These are phyloP conservation scores for Schizaphis graminum DNA, from an alignment of 2,888 invertebrate genomes.

Conservation along the genomic window DNA sequence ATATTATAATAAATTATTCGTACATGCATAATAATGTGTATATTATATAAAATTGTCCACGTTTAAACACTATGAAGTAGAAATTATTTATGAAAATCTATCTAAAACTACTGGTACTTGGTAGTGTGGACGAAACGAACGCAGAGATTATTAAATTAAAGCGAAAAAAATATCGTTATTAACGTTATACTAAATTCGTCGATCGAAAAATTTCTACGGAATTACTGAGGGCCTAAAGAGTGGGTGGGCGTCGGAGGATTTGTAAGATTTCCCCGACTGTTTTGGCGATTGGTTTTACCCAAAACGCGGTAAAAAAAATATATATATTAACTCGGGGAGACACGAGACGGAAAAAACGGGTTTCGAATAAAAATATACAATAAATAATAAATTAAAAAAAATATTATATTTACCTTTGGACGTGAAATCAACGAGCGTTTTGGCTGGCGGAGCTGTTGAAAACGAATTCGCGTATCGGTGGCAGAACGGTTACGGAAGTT, in stretches of 20 bases:
- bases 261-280: neutral
- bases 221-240: neutral
- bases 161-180: too few relatives aligned
- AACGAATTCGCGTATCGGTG: slow-evolving; percentile 25
- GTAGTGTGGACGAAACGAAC: neutral
- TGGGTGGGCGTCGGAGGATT: neutral
- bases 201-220: neutral
- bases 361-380: neutral
- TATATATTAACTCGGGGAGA: neutral
- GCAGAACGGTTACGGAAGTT: slow-evolving; percentile 60
- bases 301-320: neutral
- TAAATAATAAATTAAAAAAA: neutral
- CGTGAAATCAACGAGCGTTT: neutral
- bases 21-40: neutral
- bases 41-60: neutral
- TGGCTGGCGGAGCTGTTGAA: neutral
- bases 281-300: neutral
- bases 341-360: neutral
- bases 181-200: neutral
- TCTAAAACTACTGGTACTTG: too few relatives aligned
- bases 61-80: neutral
- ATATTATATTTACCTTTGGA: slow-evolving; percentile 42
- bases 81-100: neutral
- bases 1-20: neutral
- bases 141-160: too few relatives aligned